Evolutionary conservation across 2,888 invertebrate species (phyloP).

Genomic region (Pseudanteris insignis): DNA sequence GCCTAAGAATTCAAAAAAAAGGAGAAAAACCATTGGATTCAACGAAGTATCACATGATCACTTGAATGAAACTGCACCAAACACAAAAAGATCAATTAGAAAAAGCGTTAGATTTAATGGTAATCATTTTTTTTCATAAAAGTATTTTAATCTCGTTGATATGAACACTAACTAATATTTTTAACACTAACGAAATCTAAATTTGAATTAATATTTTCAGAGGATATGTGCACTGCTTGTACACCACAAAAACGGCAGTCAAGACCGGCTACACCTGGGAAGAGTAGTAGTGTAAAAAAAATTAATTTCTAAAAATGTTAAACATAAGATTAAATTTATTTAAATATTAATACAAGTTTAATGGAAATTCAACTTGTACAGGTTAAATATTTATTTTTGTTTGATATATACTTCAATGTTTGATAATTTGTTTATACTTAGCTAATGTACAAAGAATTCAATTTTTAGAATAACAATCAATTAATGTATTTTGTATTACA

Average conservation of each 20-base stretch:
- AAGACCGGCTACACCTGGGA: slow-evolving; percentile 9
- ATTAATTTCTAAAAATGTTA: not conserved
- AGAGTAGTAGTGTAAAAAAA: slow-evolving; percentile 6
- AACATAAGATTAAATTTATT: not conserved
- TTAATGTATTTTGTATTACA: too few relatives aligned
- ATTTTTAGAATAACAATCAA: too few relatives aligned
- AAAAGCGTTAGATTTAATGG: slow-evolving; percentile 22
- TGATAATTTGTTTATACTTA: too few relatives aligned
- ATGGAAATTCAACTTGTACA: too few relatives aligned
- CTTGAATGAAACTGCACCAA: slow-evolving; percentile 1
- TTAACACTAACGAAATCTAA: too few relatives aligned
- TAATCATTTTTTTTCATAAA: slow-evolving; percentile 4
- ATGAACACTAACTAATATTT: too few relatives aligned
- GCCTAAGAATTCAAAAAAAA: not conserved
- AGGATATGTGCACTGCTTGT: slow-evolving; percentile 21
- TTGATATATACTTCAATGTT: too few relatives aligned
- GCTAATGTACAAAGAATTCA: too few relatives aligned
- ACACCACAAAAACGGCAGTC: slow-evolving; percentile 21
- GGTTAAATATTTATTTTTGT: too few relatives aligned
- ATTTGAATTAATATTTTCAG: slow-evolving; percentile 13
- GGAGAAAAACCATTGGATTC: not conserved
- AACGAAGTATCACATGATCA: not conserved
- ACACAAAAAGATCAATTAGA: slow-evolving; percentile 14
- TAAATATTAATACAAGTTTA: too few relatives aligned
- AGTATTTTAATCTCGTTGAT: not conserved